Evolutionary conservation across 2,888 invertebrate genomes (phyloP).

Genomic region (Spatulosminthurus flaviceps): DNA sequence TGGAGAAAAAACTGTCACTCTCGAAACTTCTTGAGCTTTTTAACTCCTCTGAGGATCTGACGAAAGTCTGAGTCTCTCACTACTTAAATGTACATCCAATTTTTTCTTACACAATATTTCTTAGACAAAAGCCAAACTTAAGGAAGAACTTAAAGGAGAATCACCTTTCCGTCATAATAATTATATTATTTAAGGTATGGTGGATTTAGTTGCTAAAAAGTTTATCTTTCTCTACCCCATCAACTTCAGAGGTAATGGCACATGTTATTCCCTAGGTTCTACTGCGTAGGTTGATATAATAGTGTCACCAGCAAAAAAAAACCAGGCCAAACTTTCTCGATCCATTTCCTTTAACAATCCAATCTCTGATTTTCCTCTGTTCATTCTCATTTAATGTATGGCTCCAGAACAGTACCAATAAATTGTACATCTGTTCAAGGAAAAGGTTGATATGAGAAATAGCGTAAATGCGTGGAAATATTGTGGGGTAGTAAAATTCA

Average conservation of each 20-base stretch:
- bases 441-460: too few species aligned
- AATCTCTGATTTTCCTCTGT: not conserved
- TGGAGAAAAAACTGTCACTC: slow-evolving; percentile 47
- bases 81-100: not conserved
- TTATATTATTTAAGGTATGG: too few species aligned
- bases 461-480: too few species aligned
- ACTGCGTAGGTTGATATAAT: slow-evolving; percentile 39
- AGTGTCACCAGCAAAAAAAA: slow-evolving; percentile 50
- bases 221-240: too few species aligned
- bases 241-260: too few species aligned
- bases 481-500: too few species aligned
- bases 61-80: not conserved
- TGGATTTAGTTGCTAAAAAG: too few species aligned
- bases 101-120: not conserved
- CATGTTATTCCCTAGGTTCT: too few species aligned
- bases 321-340: slow-evolving; percentile 46
- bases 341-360: slow-evolving; percentile 7
- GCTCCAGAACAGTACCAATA: not conserved
- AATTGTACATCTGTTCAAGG: too few species aligned
- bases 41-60: not conserved
- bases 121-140: too few species aligned
- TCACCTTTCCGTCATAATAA: too few species aligned
- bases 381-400: not conserved
- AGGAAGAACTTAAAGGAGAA: too few species aligned
- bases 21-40: slow-evolving; percentile 23